phyloP scores from a whole-genome alignment of 2,797 vertebrate genomes.

The Myripristis jacobus region DNA sequence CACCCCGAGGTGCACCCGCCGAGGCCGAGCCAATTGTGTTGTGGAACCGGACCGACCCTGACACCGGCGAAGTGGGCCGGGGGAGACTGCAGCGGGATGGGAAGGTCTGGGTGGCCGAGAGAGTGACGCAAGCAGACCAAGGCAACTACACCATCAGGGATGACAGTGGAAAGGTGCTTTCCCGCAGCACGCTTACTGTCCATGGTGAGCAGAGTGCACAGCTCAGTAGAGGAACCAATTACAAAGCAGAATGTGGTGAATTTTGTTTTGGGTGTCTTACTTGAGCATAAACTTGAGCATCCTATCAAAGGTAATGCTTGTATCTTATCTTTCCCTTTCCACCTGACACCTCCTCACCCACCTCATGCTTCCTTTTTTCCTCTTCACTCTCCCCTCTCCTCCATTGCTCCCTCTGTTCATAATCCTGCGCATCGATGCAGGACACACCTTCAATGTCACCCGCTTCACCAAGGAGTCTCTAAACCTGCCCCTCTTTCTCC shows the following conservation, averaged over 20 bases:
- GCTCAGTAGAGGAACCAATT: neutral
- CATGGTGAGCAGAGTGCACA: slow-evolving; percentile 71
- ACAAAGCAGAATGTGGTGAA: neutral
- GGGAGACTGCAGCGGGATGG: slow-evolving; percentile 63
- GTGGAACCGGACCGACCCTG: slow-evolving; percentile 75
- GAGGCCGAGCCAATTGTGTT: slow-evolving; percentile 70
- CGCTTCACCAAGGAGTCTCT: slow-evolving; percentile 78
- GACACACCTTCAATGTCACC: slow-evolving; percentile 75
- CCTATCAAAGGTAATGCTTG: slow-evolving; percentile 25
- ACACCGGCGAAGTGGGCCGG: slow-evolving; percentile 36
- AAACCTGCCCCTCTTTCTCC: slow-evolving; percentile 78
- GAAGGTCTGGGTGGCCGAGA: slow-evolving; percentile 75
- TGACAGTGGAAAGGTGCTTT: slow-evolving; percentile 63
- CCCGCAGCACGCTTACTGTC: slow-evolving; percentile 74
- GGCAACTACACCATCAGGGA: slow-evolving; percentile 80
- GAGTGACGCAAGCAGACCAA: slow-evolving; percentile 78
- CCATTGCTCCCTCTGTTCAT: slow-evolving; percentile 27
- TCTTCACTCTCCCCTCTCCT: slow-evolving; percentile 30
- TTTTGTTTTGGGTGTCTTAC: slow-evolving; percentile 3
- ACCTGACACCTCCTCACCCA: slow-evolving; percentile 10
- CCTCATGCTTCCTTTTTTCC: slow-evolving; percentile 10
- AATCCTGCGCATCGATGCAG: slow-evolving; percentile 54
- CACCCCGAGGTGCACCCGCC: slow-evolving; percentile 52
- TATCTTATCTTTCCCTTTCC: slow-evolving; percentile 43
- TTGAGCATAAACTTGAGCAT: neutral